These are phyloP conservation scores for Microhierax caerulescens DNA, from an alignment of 2,797 vertebrate genomes.

Conservation along the genomic window DNA sequence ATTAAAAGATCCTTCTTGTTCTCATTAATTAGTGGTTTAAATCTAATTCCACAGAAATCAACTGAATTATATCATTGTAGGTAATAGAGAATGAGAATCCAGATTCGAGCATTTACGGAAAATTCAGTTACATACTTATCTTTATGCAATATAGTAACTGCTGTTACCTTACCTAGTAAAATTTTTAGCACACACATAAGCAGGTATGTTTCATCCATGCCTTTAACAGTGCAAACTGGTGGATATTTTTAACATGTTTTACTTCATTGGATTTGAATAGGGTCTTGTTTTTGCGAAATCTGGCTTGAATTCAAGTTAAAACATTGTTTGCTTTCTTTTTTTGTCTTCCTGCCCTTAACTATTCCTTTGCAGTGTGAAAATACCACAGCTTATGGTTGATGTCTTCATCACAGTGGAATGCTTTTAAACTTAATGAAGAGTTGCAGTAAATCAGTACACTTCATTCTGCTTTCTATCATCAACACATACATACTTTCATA, in stretches of 20 bases:
- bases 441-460: conserved; percentile 76
- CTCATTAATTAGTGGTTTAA: not conserved
- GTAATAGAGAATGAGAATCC: not conserved
- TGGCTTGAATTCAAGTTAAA: conserved; percentile 68
- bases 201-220: not conserved
- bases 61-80: not conserved
- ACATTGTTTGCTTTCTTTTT: conserved; percentile 70
- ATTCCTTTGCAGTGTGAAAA: conserved; percentile 72
- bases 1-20: not conserved
- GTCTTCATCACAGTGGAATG: conserved; percentile 79
- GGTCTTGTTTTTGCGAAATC: conserved; percentile 61
- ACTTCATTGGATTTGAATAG: not conserved
- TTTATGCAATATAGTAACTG: not conserved
- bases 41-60: not conserved
- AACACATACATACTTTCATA: conserved; percentile 71
- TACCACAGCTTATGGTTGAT: conserved; percentile 69
- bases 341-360: conserved; percentile 70
- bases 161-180: not conserved
- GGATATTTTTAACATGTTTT: not conserved
- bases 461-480: conserved; percentile 78
- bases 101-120: not conserved
- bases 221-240: not conserved
- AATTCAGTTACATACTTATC: not conserved
- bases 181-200: not conserved
- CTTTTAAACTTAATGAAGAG: conserved; percentile 81